Conservation (phyloP, 1,140 invertebrate species). For the Apis cerana region DNA sequence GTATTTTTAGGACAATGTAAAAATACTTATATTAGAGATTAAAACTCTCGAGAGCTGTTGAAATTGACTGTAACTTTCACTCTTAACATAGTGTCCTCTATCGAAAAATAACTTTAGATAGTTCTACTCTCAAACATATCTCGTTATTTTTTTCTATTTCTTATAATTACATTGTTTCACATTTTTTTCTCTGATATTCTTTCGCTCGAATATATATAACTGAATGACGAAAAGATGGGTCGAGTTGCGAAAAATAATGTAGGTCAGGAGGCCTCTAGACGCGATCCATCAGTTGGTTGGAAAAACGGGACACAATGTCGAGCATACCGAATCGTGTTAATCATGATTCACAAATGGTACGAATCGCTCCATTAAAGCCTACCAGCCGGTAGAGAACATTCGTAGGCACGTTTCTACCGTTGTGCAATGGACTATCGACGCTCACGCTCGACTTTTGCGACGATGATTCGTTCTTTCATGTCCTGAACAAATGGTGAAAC, state of each 20-base stretch:
- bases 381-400: background rate
- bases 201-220: no score
- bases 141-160: no score
- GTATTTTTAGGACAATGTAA: no score
- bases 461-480: background rate
- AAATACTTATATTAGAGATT: no score
- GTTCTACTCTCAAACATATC: no score
- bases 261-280: conserved; percentile 22
- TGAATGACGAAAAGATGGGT: background rate
- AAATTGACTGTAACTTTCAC: no score
- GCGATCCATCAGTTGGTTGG: conserved; percentile 12
- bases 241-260: conserved; percentile 49
- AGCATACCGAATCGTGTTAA: conserved; percentile 38
- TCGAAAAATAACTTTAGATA: no score
- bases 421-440: conserved; percentile 12
- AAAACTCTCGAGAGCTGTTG: no score
- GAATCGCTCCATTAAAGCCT: conserved; percentile 29
- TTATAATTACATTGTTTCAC: no score
- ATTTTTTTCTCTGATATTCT: background rate
- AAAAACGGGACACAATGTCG: conserved; percentile 31
- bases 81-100: no score
- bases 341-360: conserved; percentile 38
- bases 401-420: conserved; percentile 15
- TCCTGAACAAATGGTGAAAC: background rate
- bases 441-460: conserved; percentile 20